phyloP scores from a whole-genome alignment of 2,888 invertebrate genomes.

The Drosophila imparisetae region DNA sequence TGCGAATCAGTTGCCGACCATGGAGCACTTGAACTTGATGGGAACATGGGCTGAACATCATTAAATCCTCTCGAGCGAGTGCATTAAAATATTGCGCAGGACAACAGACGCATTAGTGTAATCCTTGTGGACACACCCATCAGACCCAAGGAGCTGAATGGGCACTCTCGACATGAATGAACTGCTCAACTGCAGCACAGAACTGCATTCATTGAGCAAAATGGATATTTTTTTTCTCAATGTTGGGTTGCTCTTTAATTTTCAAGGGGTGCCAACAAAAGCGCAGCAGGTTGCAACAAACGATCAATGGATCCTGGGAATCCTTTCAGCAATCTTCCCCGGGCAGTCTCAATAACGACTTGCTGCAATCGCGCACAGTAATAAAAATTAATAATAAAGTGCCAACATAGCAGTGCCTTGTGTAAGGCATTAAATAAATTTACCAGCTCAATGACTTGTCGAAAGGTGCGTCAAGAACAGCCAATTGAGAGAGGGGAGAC shows the following conservation, averaged over 20 bases:
- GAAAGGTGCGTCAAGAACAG: conserved; percentile 58
- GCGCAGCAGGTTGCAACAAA: conserved; percentile 59
- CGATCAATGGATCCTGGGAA: conserved; percentile 69
- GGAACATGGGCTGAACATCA: conserved; percentile 73
- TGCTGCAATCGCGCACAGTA: conserved; percentile 60
- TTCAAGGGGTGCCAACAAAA: conserved; percentile 54
- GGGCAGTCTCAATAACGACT: conserved; percentile 40
- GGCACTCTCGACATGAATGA: conserved; percentile 48
- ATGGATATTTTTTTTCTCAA: conserved; percentile 19
- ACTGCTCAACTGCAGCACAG: conserved; percentile 20
- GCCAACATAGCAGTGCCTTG: conserved; percentile 63
- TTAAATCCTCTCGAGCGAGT: conserved; percentile 75
- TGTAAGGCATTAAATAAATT: conserved; percentile 75
- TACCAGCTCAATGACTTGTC: conserved; percentile 80
- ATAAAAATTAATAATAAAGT: conserved; percentile 75
- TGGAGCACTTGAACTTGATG: conserved; percentile 71
- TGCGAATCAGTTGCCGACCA: conserved; percentile 72
- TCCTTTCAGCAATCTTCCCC: conserved; percentile 38
- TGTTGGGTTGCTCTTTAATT: conserved; percentile 34
- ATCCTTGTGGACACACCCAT: conserved; percentile 74
- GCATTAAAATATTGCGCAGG: conserved; percentile 71
- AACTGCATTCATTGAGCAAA: conserved; percentile 59
- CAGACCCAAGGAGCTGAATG: conserved; percentile 40
- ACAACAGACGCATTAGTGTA: conserved; percentile 76
- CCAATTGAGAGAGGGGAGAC: neutral